Conservation (phyloP, 2,113 vertebrate genomes). For the Corythoichthys intestinalis region DNA sequence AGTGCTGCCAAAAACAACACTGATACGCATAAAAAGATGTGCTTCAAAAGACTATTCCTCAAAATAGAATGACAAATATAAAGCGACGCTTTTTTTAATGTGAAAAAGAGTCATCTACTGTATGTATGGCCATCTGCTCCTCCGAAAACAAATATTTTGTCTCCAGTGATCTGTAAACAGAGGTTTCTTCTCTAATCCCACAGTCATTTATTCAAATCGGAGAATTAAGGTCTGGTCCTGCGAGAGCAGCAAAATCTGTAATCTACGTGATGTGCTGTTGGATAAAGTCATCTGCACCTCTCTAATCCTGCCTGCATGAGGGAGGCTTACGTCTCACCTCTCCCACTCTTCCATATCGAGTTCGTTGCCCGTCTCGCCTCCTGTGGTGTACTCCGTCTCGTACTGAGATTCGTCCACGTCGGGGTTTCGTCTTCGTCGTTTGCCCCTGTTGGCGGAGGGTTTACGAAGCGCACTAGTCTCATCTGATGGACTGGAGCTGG, state of each 20-base stretch:
- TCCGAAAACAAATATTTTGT: slow-evolving; percentile 2
- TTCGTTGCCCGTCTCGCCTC: slow-evolving; percentile 79
- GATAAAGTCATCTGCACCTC: slow-evolving; percentile 21
- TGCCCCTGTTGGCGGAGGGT: slow-evolving; percentile 66
- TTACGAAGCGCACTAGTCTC: slow-evolving; percentile 59
- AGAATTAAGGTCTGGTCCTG: slow-evolving; percentile 47
- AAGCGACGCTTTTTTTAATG: slow-evolving; percentile 1
- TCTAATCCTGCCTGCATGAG: slow-evolving; percentile 26
- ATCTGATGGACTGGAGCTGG: slow-evolving; percentile 72
- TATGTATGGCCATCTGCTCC: neutral
- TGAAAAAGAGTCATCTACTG: neutral
- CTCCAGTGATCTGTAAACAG: slow-evolving; percentile 1
- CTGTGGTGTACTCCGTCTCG: slow-evolving; percentile 85
- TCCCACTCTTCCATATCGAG: slow-evolving; percentile 73
- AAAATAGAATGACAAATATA: slow-evolving; percentile 13
- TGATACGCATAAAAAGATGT: slow-evolving; percentile 27
- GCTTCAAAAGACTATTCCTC: slow-evolving; percentile 54
- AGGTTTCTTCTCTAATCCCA: slow-evolving; percentile 24
- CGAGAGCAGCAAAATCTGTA: slow-evolving; percentile 30
- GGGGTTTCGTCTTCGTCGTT: slow-evolving; percentile 68
- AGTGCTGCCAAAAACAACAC: too few relatives aligned
- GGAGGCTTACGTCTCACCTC: slow-evolving; percentile 60
- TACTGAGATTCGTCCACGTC: slow-evolving; percentile 82
- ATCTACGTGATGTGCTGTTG: slow-evolving; percentile 25
- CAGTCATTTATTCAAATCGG: slow-evolving; percentile 11